These are phyloP conservation scores for Pimephales promelas DNA, from an alignment of 2,113 vertebrate genomes.

Conservation along the genomic window DNA sequence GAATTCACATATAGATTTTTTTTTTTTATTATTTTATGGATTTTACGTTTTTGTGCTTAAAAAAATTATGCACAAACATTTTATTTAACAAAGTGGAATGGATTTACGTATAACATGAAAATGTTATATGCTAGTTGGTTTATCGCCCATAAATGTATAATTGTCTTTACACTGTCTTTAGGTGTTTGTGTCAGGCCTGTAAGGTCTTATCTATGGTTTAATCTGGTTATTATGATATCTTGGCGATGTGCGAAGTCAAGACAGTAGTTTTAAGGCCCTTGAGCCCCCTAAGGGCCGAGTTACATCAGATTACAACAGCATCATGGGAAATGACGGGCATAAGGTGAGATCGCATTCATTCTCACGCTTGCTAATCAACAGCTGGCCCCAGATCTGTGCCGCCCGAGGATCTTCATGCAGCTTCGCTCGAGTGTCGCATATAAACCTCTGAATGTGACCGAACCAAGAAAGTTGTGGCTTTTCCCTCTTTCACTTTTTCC, in stretches of 20 bases:
- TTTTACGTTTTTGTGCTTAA: neutral
- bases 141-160: neutral
- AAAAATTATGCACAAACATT: neutral
- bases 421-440: neutral
- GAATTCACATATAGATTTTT: too few relatives aligned
- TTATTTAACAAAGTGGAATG: neutral
- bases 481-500: neutral
- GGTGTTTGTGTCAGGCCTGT: neutral
- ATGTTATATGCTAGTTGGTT: neutral
- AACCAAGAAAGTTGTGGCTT: neutral
- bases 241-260: neutral
- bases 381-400: slow-evolving; percentile 52
- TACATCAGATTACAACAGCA: slow-evolving; percentile 53
- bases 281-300: slow-evolving; percentile 43
- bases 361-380: slow-evolving; percentile 61
- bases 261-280: slow-evolving; percentile 14
- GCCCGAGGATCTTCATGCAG: slow-evolving; percentile 19
- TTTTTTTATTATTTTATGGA: too few relatives aligned
- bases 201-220: neutral
- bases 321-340: slow-evolving; percentile 49
- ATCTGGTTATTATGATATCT: neutral
- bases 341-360: slow-evolving; percentile 69
- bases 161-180: neutral
- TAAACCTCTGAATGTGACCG: neutral
- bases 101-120: neutral